Percentiles rank a stretch among this genome's conserved stretches.
Conservation (phyloP, 2,888 invertebrate species). For the Cerceris rybyensis region DNA sequence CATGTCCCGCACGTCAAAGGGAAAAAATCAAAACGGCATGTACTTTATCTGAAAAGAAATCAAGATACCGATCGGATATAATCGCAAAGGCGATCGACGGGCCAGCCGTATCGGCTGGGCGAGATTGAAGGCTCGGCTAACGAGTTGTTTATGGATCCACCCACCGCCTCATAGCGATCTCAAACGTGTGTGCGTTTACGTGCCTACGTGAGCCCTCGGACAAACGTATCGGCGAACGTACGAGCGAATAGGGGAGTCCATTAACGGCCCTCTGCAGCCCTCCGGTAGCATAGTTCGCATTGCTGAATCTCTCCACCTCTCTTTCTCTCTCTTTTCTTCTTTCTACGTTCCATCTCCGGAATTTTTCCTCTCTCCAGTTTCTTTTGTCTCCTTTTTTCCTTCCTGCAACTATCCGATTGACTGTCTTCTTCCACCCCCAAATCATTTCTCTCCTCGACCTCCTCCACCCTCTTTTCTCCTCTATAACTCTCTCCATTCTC, state of each 20-base stretch:
- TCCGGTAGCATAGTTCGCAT: conserved; percentile 71
- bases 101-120: conserved; percentile 66
- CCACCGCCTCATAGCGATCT: conserved; percentile 59
- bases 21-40: conserved; percentile 34
- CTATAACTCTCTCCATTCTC: conserved; percentile 9
- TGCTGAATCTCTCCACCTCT: conserved; percentile 58
- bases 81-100: conserved; percentile 65
- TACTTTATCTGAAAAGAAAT: conserved; percentile 59
- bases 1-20: not conserved
- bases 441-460: conserved; percentile 38
- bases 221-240: conserved; percentile 50
- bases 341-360: conserved; percentile 18
- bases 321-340: conserved; percentile 35
- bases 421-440: conserved; percentile 28
- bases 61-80: conserved; percentile 65
- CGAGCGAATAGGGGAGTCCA: conserved; percentile 72
- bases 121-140: conserved; percentile 79
- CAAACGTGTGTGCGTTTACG: conserved; percentile 26
- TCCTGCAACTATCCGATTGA: conserved; percentile 22
- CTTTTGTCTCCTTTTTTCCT: conserved; percentile 4
- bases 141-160: conserved; percentile 80
- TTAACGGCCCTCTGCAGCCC: conserved; percentile 71
- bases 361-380: conserved; percentile 16
- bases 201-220: conserved; percentile 48
- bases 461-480: conserved; percentile 22